Evolutionary conservation across 2,113 vertebrate species (phyloP).

Genomic region (Caranx melampygus): DNA sequence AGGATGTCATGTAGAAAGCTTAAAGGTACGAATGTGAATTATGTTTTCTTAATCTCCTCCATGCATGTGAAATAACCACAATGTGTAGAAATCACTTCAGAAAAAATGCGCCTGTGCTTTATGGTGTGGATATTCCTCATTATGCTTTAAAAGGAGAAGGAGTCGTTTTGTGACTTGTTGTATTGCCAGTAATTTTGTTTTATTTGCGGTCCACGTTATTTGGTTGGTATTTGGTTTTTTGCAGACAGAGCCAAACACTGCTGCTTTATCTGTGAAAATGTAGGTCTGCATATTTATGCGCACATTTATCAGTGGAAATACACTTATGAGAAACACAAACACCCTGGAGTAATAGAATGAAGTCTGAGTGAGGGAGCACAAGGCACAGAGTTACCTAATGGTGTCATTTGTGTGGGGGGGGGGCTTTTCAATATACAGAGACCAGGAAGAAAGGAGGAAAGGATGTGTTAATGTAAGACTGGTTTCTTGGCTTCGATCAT

Average conservation of each 20-base stretch:
- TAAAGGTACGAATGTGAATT: neutral
- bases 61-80: neutral
- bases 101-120: neutral
- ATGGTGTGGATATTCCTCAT: neutral
- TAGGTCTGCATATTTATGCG: neutral
- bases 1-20: neutral
- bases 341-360: constrained; percentile 30
- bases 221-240: constrained; percentile 1
- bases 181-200: neutral
- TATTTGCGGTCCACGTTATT: constrained; percentile 1
- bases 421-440: neutral
- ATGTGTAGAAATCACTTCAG: neutral
- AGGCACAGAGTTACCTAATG: neutral
- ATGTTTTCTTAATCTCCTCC: neutral
- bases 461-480: constrained; percentile 13
- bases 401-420: neutral
- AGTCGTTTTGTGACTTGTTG: neutral
- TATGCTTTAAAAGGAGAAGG: neutral
- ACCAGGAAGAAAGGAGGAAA: constrained; percentile 15
- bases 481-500: constrained; percentile 2
- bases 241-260: constrained; percentile 1
- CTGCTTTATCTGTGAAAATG: constrained; percentile 25
- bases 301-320: constrained; percentile 27
- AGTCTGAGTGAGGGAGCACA: constrained; percentile 14
- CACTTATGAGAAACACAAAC: constrained; percentile 24